A percentile compares a stretch with the other conserved stretches of the same genome.
Evolutionary conservation across 2,888 invertebrate species (phyloP).

Genomic region (Archips xylosteana): DNA sequence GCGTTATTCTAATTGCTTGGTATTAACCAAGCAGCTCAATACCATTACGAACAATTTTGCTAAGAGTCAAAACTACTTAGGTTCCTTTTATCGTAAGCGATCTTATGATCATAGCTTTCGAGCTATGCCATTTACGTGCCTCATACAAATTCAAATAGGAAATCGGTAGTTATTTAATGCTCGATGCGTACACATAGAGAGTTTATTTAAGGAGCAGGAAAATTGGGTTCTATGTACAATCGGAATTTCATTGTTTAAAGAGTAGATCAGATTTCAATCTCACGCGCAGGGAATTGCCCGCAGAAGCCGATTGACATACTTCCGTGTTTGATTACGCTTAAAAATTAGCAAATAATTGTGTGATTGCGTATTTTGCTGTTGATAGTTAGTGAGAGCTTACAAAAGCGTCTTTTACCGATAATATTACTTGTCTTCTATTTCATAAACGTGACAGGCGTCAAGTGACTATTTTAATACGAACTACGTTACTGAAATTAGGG

Average conservation of each 20-base stretch:
- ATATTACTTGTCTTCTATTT: no score
- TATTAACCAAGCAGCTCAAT: conserved; percentile 5
- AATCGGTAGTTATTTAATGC: conserved; percentile 14
- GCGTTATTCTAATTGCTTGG: conserved; percentile 56
- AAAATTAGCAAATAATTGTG: conserved; percentile 1
- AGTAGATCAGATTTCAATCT: conserved; percentile 17
- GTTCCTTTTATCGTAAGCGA: conserved; percentile 1
- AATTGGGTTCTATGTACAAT: background rate
- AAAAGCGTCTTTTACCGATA: no score
- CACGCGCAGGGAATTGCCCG: conserved; percentile 1
- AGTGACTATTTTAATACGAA: no score
- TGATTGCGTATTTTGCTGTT: background rate
- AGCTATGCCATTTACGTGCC: conserved; percentile 1
- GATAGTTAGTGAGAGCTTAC: background rate
- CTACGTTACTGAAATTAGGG: no score
- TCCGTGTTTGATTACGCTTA: conserved; percentile 19
- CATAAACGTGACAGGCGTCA: no score
- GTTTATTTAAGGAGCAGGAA: conserved; percentile 13
- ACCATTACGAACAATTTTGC: background rate
- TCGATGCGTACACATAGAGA: background rate
- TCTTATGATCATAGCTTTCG: background rate
- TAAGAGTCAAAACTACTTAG: conserved; percentile 6
- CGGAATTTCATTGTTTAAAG: conserved; percentile 5
- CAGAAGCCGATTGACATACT: conserved; percentile 10
- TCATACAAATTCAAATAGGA: conserved; percentile 9